Base-by-base conservation (phyloP, 2,888 invertebrate genomes). In the Drepana falcataria region DNA sequence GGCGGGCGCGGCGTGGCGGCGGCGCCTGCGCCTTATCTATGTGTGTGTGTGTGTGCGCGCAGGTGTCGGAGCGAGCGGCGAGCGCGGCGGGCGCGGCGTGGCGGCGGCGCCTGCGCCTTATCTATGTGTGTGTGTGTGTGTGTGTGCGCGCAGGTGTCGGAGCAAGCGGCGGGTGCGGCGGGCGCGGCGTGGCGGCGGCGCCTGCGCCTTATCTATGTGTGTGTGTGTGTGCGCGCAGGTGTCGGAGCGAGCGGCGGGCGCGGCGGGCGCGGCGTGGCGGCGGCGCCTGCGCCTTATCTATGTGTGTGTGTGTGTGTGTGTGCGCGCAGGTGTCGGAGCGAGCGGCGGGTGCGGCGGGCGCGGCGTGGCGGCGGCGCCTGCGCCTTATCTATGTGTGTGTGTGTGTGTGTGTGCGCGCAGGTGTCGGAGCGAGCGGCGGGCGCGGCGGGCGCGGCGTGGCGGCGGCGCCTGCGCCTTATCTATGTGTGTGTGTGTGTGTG, bases 31-130 rank as follows among this genome's bases (percentile, higher is more conserved):
- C 55, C 67, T 86, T n/a, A n/a, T n/a, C n/a, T n/a, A n/a, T n/a
- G n/a, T n/a, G n/a, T n/a, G n/a, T n/a, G n/a, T n/a, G n/a, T n/a
- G 55, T 48, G 53, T 48, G 47, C 4, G 53, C 7, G 47, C 63
- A 73, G 68, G 76, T 73, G 65, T 57, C 75, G 58, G 70, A 67
- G 65, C 69, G 58, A 48, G 69, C 64, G 53, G 61, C 66, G 78
- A 92, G 55, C 86, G 79, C 94, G 52, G 86, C 92, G 35, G 69
- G 94, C 66, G 92, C 93, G 73, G 83, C 96, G 60, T 92, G 94
- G 9, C 44, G 44, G 0, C 5, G 76, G 95, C 95, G 49, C 93
- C 93, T 59, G 93, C 65, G 69, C 55, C 67, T 86, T n/a, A n/a
- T n/a, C n/a, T n/a, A n/a, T n/a, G n/a, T n/a, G n/a, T n/a, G n/a